Evolutionary conservation across 2,797 vertebrate species (phyloP), one percentile per base, ranked within the genome.

Genomic region (Anabas testudineus): DNA sequence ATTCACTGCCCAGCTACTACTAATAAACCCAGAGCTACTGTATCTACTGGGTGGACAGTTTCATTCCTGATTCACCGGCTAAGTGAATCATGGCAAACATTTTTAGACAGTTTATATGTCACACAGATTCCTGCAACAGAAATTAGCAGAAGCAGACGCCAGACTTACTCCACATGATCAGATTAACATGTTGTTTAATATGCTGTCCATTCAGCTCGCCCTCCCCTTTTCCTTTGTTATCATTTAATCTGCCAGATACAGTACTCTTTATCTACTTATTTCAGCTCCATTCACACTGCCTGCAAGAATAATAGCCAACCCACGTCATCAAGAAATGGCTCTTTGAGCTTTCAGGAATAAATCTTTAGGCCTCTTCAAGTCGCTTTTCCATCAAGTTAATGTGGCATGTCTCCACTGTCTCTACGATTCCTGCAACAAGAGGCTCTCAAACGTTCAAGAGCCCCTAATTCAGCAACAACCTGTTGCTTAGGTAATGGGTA

Each of bases 401-500:
- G 28, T 61, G 62, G 34, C 13, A 43, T 2, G 8, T 74, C 28
- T 69, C 54, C 42, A 53, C 6, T 48, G 16, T 59, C 71, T 80
- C 52, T 34, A 78, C 78, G 19, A 52, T 74, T 78, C 47, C 67
- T 58, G 48, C 47, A 67, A 61, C 14, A 46, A 76, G 59, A 61
- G 67, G 19, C 75, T 57, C 53, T 78, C 39, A 21, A 63, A 53
- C 24, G 45, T 36, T 67, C 13, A 64, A 69, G 62, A 47, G 52
- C 24, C 32, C 42, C 62, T 22, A 5, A 78, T 71, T 81, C 55
- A 69, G 43, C 59, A 21, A n/a, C 57, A 62, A 79, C 84, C 78
- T 81, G 86, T 84, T 83, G 78, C 80, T 79, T 46, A 53, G 72
- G 74, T 48, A 71, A 57, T 72, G 60, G 67, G 32, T 47, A 56